Conservation (phyloP, 2,888 invertebrate genomes). For the Zelleria hepariella region DNA sequence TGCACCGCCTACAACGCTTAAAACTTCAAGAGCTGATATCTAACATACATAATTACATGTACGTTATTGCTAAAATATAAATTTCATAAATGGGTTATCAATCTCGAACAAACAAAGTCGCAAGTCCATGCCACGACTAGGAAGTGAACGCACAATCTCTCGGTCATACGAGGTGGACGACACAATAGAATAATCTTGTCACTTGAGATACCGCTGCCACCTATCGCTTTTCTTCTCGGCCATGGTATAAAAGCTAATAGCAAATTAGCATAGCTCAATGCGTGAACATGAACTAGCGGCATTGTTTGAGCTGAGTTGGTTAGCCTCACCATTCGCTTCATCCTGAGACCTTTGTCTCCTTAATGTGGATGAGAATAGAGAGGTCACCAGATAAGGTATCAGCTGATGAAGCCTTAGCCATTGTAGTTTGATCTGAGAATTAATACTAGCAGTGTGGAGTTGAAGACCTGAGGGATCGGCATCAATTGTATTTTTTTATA, state of each 20-base stretch:
- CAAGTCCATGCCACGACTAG: no score
- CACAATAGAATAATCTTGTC: no score
- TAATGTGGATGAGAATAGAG: not conserved
- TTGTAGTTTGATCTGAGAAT: not conserved
- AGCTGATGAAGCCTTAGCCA: not conserved
- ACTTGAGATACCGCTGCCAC: no score
- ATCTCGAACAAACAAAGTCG: no score
- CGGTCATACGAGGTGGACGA: no score
- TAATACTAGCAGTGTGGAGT: not conserved
- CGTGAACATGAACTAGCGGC: not conserved
- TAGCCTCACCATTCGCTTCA: not conserved
- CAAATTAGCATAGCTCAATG: slow-evolving; percentile 6
- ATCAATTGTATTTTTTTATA: not conserved
- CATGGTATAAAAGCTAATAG: not conserved
- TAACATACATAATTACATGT: no score
- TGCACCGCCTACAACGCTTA: no score
- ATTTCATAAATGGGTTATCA: no score
- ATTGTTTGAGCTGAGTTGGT: not conserved
- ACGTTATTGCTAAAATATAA: no score
- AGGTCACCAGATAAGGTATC: not conserved
- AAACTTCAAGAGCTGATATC: no score
- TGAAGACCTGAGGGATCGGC: no score
- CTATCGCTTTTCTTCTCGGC: not conserved
- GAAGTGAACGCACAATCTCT: no score
- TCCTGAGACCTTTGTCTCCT: not conserved